Evolutionary conservation across 2,113 vertebrate genomes (phyloP), one percentile per base, ranked within the genome.

Genomic region (Guaruba guarouba): DNA sequence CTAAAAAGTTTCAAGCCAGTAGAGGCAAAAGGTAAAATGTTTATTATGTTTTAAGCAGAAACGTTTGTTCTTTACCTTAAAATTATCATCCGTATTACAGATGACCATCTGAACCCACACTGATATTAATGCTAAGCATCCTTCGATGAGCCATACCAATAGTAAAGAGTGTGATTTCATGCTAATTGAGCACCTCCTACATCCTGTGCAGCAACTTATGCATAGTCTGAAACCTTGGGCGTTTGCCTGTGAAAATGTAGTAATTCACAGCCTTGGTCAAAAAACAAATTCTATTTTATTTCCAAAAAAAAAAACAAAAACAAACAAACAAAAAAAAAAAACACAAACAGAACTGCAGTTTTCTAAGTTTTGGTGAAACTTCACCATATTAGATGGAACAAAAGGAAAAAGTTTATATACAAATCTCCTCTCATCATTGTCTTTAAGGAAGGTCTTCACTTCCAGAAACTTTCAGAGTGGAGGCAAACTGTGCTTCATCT

Each of bases 391-490:
- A 88, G 54, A 66, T 6, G 4, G 19, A 64, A 4, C 35, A 66
- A 73, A 86, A 55, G 16, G 19, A 77, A 23, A 3, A 51, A 5
- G 11, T 17, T 48, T 37, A 22, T 17, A 23, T 6, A 29, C 8
- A 46, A 33, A 8, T 48, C 29, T 62, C 3, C 8, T 13, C 22
- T 41, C 49, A 62, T 13, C 44, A 51, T 3, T 43, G 41, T 9
- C 13, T 62, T 82, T 48, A 19, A 82, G 48, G n/a, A 83, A 80
- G 14, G 28, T 27, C 24, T 68, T 83, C 7, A 3, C 16, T 71
- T 76, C 37, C 51, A 39, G 6, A 17, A 67, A 80, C 0, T 0
- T 54, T 44, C 5, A 1, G 1, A 67, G 16, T 4, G 2, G 15
- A 79, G 4, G 19, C 11, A 88, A 93, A 39, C 17, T 0, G 0